phyloP scores from a whole-genome alignment of 2,888 invertebrate genomes.

The Pegoplata infirma region DNA sequence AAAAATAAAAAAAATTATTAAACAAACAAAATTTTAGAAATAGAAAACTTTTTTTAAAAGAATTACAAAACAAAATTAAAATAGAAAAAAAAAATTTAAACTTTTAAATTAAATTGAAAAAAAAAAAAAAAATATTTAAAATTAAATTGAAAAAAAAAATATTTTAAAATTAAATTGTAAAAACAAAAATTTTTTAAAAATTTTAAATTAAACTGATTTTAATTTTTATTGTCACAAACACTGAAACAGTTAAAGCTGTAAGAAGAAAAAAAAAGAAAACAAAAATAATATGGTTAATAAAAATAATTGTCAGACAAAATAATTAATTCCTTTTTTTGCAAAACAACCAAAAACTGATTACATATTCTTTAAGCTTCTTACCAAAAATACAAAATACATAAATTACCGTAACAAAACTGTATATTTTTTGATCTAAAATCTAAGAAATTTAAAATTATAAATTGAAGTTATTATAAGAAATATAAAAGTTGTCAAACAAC shows the following conservation, averaged over 20 bases:
- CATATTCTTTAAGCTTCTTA: constrained; percentile 43
- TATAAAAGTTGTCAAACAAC: no score
- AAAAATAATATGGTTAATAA: constrained; percentile 11
- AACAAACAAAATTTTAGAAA: neutral
- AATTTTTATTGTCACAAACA: neutral
- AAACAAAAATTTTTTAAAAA: neutral
- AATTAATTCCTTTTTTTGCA: neutral
- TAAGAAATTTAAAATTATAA: no score
- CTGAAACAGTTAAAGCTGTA: constrained; percentile 27
- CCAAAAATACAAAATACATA: neutral
- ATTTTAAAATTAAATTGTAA: no score
- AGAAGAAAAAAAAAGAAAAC: constrained; percentile 12
- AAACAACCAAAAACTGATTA: constrained; percentile 44
- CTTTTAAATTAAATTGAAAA: neutral
- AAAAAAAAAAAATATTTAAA: neutral
- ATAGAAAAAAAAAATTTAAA: neutral
- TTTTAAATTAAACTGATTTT: neutral
- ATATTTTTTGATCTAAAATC: no score
- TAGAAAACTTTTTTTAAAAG: neutral
- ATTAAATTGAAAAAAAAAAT: neutral
- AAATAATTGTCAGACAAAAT: neutral
- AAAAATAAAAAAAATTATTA: constrained; percentile 3
- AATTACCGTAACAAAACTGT: no score
- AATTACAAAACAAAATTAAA: neutral
- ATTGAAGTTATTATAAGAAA: no score